These are phyloP conservation scores for Mythimna impura DNA, from an alignment of 2,888 invertebrate species.

Conservation along the genomic window DNA sequence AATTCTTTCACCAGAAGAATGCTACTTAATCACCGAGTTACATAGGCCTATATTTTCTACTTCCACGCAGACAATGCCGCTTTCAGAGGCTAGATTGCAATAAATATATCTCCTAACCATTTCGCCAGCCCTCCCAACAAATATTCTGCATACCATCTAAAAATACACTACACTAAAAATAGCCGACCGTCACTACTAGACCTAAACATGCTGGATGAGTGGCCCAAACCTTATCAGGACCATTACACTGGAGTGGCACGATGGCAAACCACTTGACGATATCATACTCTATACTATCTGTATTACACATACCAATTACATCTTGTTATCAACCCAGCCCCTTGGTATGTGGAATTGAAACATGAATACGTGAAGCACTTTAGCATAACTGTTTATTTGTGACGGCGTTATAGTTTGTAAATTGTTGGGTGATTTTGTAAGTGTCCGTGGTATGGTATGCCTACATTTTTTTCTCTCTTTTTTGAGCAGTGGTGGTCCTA, in stretches of 20 bases:
- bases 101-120: neutral
- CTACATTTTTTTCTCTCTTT: neutral
- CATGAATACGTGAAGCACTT: constrained; percentile 55
- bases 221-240: constrained; percentile 57
- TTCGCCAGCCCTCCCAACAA: constrained; percentile 6
- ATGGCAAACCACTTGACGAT: constrained; percentile 55
- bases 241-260: constrained; percentile 63
- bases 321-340: constrained; percentile 67
- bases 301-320: constrained; percentile 72
- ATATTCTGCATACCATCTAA: constrained; percentile 36
- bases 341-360: constrained; percentile 59
- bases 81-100: too few species aligned
- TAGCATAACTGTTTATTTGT: constrained; percentile 46
- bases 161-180: constrained; percentile 46
- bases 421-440: constrained; percentile 3
- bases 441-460: neutral
- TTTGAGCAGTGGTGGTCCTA: too few species aligned
- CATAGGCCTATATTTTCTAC: too few species aligned
- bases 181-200: constrained; percentile 30
- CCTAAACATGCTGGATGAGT: constrained; percentile 41
- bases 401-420: constrained; percentile 21
- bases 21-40: too few species aligned
- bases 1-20: too few species aligned
- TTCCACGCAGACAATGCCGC: too few species aligned
- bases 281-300: constrained; percentile 70